These are phyloP conservation scores for Ginglymostoma cirratum DNA, from an alignment of 2,113 vertebrate genomes.

Conservation along the genomic window DNA sequence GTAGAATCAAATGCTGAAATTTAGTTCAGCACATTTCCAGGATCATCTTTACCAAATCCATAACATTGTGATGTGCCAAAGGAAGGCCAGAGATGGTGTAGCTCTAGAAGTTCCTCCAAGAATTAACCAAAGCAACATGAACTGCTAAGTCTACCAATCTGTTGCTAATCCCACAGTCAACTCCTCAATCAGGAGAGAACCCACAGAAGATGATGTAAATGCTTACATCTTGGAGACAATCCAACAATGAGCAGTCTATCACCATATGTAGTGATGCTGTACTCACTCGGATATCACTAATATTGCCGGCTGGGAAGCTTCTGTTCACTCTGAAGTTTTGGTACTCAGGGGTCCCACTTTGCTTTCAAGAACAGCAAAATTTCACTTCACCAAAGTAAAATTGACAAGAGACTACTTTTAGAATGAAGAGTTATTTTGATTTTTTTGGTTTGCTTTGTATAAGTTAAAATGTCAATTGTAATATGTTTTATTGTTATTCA, in stretches of 20 bases:
- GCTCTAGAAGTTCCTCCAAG: not conserved
- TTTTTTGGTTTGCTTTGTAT: not conserved
- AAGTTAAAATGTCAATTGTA: not conserved
- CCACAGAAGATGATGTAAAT: no score
- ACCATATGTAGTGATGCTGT: not conserved
- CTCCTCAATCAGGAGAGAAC: not conserved
- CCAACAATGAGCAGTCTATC: not conserved
- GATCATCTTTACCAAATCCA: not conserved
- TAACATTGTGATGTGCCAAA: not conserved
- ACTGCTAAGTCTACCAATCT: not conserved
- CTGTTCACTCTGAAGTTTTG: not conserved
- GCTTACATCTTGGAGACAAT: not conserved
- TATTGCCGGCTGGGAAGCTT: not conserved
- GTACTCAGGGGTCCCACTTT: not conserved
- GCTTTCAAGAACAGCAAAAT: not conserved
- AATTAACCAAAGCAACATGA: not conserved
- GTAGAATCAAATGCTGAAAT: not conserved
- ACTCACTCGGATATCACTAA: not conserved
- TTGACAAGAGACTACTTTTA: not conserved
- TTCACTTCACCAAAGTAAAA: not conserved
- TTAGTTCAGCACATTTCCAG: not conserved
- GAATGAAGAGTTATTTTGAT: not conserved
- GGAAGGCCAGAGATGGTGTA: no score
- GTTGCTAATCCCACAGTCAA: not conserved
- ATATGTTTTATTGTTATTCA: not conserved